Conservation (phyloP, 2,888 invertebrate genomes). For the Erebia palarica region DNA sequence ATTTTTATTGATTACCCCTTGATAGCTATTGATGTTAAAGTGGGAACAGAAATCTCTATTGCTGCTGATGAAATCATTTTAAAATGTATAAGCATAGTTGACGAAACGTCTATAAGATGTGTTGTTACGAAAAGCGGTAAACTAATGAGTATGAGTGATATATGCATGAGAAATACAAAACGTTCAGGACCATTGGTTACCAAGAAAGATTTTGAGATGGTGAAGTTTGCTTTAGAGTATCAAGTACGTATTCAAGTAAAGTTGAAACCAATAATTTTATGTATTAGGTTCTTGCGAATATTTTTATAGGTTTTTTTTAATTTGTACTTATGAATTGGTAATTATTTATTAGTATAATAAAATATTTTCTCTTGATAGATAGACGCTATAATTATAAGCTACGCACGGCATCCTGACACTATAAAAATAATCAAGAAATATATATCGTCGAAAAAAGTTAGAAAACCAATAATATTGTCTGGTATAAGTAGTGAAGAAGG, state of each 20-base stretch:
- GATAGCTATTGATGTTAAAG: constrained; percentile 46
- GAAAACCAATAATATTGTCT: constrained; percentile 51
- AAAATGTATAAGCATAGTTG: constrained; percentile 48
- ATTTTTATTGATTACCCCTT: constrained; percentile 58
- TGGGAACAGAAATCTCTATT: constrained; percentile 53
- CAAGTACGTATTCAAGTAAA: constrained; percentile 45
- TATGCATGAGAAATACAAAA: constrained; percentile 52
- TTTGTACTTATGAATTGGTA: background rate
- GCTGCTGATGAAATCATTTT: constrained; percentile 50
- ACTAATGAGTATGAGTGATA: constrained; percentile 46
- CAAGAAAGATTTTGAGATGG: constrained; percentile 52
- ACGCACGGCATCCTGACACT: constrained; percentile 46
- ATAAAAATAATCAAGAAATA: constrained; percentile 46
- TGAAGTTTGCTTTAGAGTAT: constrained; percentile 55
- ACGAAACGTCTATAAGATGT: constrained; percentile 50
- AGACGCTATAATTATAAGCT: constrained; percentile 53
- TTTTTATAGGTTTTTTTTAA: too few species aligned
- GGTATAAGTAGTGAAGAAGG: constrained; percentile 60
- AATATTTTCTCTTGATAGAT: constrained; percentile 42
- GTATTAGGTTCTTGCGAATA: too few species aligned
- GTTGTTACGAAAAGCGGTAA: constrained; percentile 48
- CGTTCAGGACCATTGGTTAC: constrained; percentile 50
- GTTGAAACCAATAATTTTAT: background rate
- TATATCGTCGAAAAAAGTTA: constrained; percentile 42
- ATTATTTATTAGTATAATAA: background rate